Percentiles rank a stretch among this genome's conserved stretches.
Conservation (phyloP, 2,888 invertebrate genomes). For the Beris morrisii region DNA sequence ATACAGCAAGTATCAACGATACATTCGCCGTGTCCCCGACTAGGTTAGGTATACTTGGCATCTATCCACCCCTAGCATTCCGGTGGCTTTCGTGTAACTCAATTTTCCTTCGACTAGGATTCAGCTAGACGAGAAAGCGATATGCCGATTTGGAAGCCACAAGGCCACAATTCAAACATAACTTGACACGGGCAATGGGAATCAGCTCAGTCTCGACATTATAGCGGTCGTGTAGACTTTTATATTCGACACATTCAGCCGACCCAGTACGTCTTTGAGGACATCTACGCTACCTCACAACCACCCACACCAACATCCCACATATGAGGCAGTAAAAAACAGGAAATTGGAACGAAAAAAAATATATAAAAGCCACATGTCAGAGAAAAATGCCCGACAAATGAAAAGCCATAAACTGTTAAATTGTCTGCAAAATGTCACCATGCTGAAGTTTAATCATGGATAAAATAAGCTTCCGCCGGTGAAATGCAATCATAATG, state of each 20-base stretch:
- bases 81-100: conserved; percentile 16
- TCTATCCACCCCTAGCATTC: not conserved
- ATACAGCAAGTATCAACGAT: conserved; percentile 16
- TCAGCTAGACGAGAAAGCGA: not conserved
- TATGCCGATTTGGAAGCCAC: not conserved
- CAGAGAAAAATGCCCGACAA: conserved; percentile 30
- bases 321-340: too few relatives aligned
- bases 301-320: too few relatives aligned
- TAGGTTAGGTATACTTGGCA: too few relatives aligned
- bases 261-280: too few relatives aligned
- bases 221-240: too few relatives aligned
- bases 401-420: conserved; percentile 39
- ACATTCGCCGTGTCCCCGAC: conserved; percentile 1
- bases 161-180: conserved; percentile 8
- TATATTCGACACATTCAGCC: too few relatives aligned
- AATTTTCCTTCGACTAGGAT: conserved; percentile 23
- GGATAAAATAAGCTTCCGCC: conserved; percentile 39
- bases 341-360: too few relatives aligned
- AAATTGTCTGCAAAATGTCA: conserved; percentile 39
- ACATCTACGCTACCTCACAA: too few relatives aligned
- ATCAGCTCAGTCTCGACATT: too few relatives aligned
- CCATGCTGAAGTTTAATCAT: conserved; percentile 38
- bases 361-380: conserved; percentile 16
- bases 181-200: conserved; percentile 21
- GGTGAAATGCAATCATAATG: conserved; percentile 36